Evolutionary conservation across 2,888 invertebrate species (phyloP).

Genomic region (Dryobotodes eremita): DNA sequence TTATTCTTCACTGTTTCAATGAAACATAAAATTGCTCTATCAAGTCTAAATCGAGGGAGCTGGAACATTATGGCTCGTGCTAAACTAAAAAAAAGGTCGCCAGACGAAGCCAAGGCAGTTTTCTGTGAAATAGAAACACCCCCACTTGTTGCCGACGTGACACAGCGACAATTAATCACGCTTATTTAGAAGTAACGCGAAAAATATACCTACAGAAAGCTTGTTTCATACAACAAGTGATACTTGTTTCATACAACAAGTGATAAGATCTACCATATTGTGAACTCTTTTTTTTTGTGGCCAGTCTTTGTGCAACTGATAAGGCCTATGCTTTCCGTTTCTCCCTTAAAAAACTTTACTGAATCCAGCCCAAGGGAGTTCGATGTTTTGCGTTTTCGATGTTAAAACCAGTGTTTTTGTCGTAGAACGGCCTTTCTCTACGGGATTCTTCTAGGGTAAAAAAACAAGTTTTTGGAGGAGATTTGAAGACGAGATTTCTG

Average conservation of each 20-base stretch:
- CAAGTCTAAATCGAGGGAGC: slow-evolving; percentile 17
- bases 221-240: background rate
- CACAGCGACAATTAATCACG: slow-evolving; percentile 56
- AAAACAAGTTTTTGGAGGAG: slow-evolving; percentile 23
- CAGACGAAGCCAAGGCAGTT: slow-evolving; percentile 24
- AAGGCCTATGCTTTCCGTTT: no score
- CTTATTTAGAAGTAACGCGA: background rate
- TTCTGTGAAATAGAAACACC: slow-evolving; percentile 49
- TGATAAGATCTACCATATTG: background rate
- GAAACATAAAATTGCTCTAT: slow-evolving; percentile 20
- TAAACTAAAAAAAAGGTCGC: slow-evolving; percentile 20
- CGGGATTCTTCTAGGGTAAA: background rate
- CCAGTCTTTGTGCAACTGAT: no score
- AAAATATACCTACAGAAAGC: slow-evolving; percentile 3
- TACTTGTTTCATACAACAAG: background rate
- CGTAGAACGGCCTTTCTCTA: background rate
- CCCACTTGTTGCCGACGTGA: slow-evolving; percentile 61
- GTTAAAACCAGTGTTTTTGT: background rate
- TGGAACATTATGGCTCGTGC: background rate
- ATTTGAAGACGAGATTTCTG: slow-evolving; percentile 45
- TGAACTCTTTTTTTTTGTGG: no score
- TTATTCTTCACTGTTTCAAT: background rate
- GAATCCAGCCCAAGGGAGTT: no score
- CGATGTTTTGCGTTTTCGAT: background rate
- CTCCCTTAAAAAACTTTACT: no score